Conservation (phyloP, 2,113 vertebrate species). For the Synchiropus splendidus region DNA sequence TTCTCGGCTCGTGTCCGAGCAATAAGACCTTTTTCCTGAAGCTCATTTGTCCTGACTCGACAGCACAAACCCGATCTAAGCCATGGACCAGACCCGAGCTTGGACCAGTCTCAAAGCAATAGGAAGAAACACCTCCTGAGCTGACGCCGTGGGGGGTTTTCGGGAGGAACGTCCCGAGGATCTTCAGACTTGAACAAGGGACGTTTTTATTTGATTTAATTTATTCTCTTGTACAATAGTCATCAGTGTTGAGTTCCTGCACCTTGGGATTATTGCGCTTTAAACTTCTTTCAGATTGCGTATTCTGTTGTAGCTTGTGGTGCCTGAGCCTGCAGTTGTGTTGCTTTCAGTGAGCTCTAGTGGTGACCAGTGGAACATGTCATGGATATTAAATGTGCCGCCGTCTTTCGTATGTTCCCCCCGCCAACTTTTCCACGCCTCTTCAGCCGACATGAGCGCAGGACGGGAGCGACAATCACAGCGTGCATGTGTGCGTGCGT, state of each 20-base stretch:
- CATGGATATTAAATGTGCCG: constrained; percentile 53
- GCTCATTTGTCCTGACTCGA: too few relatives aligned
- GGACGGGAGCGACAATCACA: constrained; percentile 45
- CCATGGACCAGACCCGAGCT: too few relatives aligned
- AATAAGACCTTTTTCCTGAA: too few relatives aligned
- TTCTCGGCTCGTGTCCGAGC: too few relatives aligned
- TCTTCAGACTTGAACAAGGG: too few relatives aligned
- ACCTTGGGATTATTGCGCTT: constrained; percentile 58
- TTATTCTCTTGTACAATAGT: constrained; percentile 72
- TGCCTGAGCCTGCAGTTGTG: constrained; percentile 66
- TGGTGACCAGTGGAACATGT: constrained; percentile 62
- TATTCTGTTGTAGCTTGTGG: constrained; percentile 61
- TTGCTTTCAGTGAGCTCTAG: constrained; percentile 72
- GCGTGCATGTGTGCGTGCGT: not conserved
- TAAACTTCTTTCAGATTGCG: constrained; percentile 1
- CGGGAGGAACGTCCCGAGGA: too few relatives aligned
- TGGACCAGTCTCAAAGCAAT: too few relatives aligned
- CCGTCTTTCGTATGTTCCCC: constrained; percentile 34
- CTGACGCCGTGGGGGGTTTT: too few relatives aligned
- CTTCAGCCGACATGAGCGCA: constrained; percentile 13
- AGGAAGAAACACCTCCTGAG: too few relatives aligned
- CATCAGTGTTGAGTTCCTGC: constrained; percentile 59
- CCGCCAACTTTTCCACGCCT: not conserved
- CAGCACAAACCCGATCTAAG: too few relatives aligned
- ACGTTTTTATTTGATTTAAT: constrained; percentile 33